A percentile compares a stretch with the other conserved stretches of the same genome.
Evolutionary conservation across 2,888 invertebrate species (phyloP).

Genomic region (Phytoseiulus persimilis): DNA sequence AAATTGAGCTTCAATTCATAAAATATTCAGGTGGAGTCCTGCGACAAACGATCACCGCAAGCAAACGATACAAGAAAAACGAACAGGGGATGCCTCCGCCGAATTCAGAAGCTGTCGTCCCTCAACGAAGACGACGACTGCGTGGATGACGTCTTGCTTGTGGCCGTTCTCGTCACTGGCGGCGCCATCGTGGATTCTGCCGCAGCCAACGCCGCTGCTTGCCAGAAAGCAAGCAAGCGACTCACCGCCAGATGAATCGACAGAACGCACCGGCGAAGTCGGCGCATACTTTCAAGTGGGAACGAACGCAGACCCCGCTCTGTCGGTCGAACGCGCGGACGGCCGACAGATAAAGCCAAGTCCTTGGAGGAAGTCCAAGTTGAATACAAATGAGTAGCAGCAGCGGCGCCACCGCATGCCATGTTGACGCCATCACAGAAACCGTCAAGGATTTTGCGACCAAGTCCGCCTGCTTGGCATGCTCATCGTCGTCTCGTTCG

Average conservation of each 20-base stretch:
- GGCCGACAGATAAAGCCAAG: background rate
- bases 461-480: background rate
- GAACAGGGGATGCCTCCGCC: background rate
- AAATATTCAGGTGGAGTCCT: slow-evolving; percentile 5
- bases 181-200: background rate
- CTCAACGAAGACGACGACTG: background rate
- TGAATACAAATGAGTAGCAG: background rate
- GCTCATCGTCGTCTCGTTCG: background rate
- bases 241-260: background rate
- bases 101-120: background rate
- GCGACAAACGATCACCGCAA: background rate
- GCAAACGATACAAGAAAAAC: background rate
- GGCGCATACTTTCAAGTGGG: background rate
- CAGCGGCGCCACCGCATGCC: background rate
- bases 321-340: background rate
- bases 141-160: background rate
- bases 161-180: background rate
- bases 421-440: slow-evolving; percentile 5
- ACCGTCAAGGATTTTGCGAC: background rate
- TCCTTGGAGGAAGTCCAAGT: slow-evolving; percentile 5
- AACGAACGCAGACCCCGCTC: background rate
- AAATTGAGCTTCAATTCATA: slow-evolving; percentile 5
- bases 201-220: background rate
- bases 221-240: background rate
- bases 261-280: background rate